phyloP scores from a whole-genome alignment of 1,140 invertebrate species.

The Drosophila fuyamai region DNA sequence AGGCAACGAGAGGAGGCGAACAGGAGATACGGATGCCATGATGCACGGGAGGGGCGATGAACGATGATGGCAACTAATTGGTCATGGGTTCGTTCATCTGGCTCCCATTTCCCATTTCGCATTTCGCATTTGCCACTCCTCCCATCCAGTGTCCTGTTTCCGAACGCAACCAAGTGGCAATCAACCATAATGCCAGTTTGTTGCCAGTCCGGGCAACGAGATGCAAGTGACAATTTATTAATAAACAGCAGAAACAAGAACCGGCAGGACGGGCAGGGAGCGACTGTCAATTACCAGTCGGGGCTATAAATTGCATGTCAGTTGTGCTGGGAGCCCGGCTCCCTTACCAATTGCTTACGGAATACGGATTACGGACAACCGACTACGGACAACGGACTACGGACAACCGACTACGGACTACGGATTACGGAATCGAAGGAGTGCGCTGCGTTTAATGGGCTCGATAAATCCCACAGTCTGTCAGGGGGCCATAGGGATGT shows the following conservation, averaged over 20 bases:
- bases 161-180: conserved; percentile 35
- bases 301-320: conserved; percentile 79
- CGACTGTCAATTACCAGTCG: conserved; percentile 71
- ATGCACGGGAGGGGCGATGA: conserved; percentile 19
- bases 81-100: conserved; percentile 40
- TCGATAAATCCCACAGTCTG: conserved; percentile 69
- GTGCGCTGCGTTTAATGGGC: conserved; percentile 75
- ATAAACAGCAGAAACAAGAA: conserved; percentile 63
- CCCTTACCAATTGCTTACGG: conserved; percentile 29
- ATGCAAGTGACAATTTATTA: conserved; percentile 81
- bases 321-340: conserved; percentile 15
- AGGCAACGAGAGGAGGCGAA: conserved; percentile 16
- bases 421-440: conserved; percentile 18
- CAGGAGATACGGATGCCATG: background rate
- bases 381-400: no score
- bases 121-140: background rate
- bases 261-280: background rate
- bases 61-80: conserved; percentile 77
- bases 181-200: conserved; percentile 47
- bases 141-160: background rate
- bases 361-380: background rate
- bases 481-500: conserved; percentile 31
- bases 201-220: conserved; percentile 14
- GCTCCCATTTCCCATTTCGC: conserved; percentile 10
- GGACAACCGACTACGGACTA: no score